phyloP scores from a whole-genome alignment of 2,888 invertebrate species.

The Fabriciana adippe region DNA sequence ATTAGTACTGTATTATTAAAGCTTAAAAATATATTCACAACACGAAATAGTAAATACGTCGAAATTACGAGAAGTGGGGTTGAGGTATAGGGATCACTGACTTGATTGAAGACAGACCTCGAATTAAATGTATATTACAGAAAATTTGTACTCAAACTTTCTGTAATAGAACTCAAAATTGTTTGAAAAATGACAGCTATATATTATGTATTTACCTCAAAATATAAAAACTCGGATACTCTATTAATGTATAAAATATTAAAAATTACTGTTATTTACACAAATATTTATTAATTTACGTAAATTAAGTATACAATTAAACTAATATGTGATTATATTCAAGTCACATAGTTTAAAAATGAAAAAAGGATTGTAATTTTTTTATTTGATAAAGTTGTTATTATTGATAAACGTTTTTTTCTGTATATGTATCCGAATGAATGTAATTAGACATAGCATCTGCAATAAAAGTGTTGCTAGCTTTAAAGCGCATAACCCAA shows the following conservation, averaged over 20 bases:
- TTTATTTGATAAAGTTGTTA: neutral
- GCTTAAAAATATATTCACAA: neutral
- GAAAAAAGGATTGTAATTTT: neutral
- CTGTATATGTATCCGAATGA: neutral
- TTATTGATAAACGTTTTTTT: neutral
- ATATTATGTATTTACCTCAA: neutral
- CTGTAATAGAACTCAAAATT: neutral
- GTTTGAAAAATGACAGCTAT: neutral
- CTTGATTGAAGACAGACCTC: slow-evolving; percentile 6
- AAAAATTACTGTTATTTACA: neutral
- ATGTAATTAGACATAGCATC: slow-evolving; percentile 9
- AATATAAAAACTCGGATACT: slow-evolving; percentile 9
- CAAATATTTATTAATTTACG: neutral
- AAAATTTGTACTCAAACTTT: neutral
- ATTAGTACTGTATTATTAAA: too few species aligned
- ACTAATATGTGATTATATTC: too few species aligned
- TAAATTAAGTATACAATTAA: neutral
- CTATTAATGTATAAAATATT: neutral
- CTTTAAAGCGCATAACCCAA: neutral
- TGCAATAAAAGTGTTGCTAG: neutral
- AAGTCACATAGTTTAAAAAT: neutral
- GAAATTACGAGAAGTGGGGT: slow-evolving; percentile 25
- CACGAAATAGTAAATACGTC: slow-evolving; percentile 7
- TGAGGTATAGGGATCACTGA: neutral
- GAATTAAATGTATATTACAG: neutral